Percentiles rank a stretch among this genome's conserved stretches.
Conservation (phyloP, 2,888 invertebrate genomes). For the Cheilosia urbana region DNA sequence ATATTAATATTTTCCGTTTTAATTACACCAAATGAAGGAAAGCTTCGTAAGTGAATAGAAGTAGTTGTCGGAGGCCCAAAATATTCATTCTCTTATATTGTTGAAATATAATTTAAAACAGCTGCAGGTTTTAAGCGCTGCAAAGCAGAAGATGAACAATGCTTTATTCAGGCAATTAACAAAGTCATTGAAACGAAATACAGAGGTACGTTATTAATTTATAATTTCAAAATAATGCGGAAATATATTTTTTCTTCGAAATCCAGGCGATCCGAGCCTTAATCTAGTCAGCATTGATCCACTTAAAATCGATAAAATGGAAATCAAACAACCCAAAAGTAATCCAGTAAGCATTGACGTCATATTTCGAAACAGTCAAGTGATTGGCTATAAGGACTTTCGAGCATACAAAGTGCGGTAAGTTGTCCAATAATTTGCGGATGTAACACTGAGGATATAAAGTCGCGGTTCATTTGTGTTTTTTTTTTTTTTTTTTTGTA, state of each 20-base stretch:
- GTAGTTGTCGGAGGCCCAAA: background rate
- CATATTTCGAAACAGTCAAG: slow-evolving; percentile 78
- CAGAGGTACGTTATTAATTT: slow-evolving; percentile 16
- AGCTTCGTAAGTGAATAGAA: slow-evolving; percentile 42
- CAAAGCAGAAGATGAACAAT: slow-evolving; percentile 53
- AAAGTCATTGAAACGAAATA: slow-evolving; percentile 63
- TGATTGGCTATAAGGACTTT: slow-evolving; percentile 77
- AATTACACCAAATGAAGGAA: slow-evolving; percentile 17
- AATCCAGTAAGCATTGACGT: slow-evolving; percentile 82
- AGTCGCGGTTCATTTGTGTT: too few species aligned
- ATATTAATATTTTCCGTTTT: slow-evolving; percentile 20
- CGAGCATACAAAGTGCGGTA: slow-evolving; percentile 78
- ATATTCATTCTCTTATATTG: background rate
- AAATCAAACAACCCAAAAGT: slow-evolving; percentile 79
- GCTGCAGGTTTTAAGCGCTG: slow-evolving; percentile 70
- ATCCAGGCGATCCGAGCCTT: slow-evolving; percentile 77
- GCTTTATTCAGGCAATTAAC: slow-evolving; percentile 70
- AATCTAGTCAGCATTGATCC: slow-evolving; percentile 80
- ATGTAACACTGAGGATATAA: too few species aligned
- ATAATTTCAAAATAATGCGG: too few species aligned
- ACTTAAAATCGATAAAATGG: slow-evolving; percentile 77
- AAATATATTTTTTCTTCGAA: background rate
- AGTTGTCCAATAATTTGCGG: slow-evolving; percentile 39
- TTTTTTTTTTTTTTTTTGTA: too few species aligned
- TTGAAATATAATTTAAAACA: slow-evolving; percentile 24